A percentile compares a stretch with the other conserved stretches of the same genome.
These are phyloP conservation scores for Scaptodrosophila latifasciaeformis DNA, from an alignment of 2,888 invertebrate genomes.

Conservation along the genomic window DNA sequence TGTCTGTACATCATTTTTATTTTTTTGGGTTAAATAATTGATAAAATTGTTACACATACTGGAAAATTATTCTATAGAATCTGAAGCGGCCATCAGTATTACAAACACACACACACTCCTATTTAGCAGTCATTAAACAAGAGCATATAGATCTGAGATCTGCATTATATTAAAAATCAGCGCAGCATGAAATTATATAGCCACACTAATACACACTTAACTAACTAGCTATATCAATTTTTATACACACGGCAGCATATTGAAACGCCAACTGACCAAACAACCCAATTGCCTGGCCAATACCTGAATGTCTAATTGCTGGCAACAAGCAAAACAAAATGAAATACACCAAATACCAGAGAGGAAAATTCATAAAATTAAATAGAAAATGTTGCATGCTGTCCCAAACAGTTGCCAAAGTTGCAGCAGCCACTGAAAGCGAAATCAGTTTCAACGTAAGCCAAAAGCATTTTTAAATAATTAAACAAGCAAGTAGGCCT, in stretches of 20 bases:
- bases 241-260: conserved; percentile 5
- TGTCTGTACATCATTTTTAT: too few relatives aligned
- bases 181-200: conserved; percentile 59
- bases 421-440: conserved; percentile 39
- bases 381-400: conserved; percentile 56
- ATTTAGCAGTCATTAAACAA: background rate
- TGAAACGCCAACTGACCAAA: conserved; percentile 60
- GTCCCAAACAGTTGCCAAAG: conserved; percentile 13
- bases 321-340: conserved; percentile 59
- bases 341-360: conserved; percentile 50
- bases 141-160: too few relatives aligned
- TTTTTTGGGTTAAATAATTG: too few relatives aligned
- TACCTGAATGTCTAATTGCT: too few relatives aligned
- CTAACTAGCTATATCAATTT: conserved; percentile 8
- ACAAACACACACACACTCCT: too few relatives aligned
- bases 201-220: background rate
- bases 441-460: conserved; percentile 30
- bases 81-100: too few relatives aligned
- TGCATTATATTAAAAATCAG: too few relatives aligned
- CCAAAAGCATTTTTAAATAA: conserved; percentile 23
- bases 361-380: conserved; percentile 25
- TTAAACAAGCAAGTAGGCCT: conserved; percentile 9
- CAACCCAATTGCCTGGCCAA: too few relatives aligned
- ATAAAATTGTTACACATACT: too few relatives aligned
- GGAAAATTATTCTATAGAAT: too few relatives aligned